phyloP scores from a whole-genome alignment of 2,888 invertebrate genomes.

The Platynereis dumerilii region DNA sequence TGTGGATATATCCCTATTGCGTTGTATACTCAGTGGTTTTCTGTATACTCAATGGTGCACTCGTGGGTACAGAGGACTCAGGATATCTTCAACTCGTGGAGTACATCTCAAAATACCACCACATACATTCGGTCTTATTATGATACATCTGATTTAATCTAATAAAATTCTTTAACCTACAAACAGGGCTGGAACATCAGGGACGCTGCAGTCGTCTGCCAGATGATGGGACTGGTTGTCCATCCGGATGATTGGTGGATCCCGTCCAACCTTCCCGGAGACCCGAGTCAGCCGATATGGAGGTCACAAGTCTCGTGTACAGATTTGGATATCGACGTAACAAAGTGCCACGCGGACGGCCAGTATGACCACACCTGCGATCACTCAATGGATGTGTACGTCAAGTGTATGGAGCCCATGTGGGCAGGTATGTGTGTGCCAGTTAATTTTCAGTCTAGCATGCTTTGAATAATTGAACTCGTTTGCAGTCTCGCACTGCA shows the following conservation, averaged over 20 bases:
- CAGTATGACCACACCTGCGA: slow-evolving; percentile 75
- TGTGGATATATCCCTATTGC: too few species aligned
- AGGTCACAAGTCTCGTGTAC: slow-evolving; percentile 86
- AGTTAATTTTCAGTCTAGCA: not conserved
- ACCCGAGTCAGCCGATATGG: slow-evolving; percentile 66
- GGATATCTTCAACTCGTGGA: too few species aligned
- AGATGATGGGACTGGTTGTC: slow-evolving; percentile 89
- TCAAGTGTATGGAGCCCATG: slow-evolving; percentile 61
- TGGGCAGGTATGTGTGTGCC: slow-evolving; percentile 64
- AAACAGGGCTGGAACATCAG: slow-evolving; percentile 88
- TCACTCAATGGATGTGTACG: slow-evolving; percentile 55
- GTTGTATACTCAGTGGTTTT: too few species aligned
- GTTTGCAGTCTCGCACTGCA: too few species aligned
- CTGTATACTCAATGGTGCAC: too few species aligned
- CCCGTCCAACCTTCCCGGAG: slow-evolving; percentile 75
- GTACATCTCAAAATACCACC: too few species aligned
- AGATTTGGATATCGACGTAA: slow-evolving; percentile 87
- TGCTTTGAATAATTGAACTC: too few species aligned
- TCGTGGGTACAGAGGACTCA: too few species aligned
- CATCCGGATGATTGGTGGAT: slow-evolving; percentile 92
- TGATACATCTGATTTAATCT: too few species aligned
- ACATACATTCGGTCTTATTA: too few species aligned
- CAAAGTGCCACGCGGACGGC: slow-evolving; percentile 76
- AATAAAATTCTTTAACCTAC: too few species aligned
- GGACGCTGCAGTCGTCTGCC: slow-evolving; percentile 91